Percentiles rank a stretch among this genome's conserved stretches.
Evolutionary conservation across 2,888 invertebrate species (phyloP).

Genomic region (Macaria liturata): DNA sequence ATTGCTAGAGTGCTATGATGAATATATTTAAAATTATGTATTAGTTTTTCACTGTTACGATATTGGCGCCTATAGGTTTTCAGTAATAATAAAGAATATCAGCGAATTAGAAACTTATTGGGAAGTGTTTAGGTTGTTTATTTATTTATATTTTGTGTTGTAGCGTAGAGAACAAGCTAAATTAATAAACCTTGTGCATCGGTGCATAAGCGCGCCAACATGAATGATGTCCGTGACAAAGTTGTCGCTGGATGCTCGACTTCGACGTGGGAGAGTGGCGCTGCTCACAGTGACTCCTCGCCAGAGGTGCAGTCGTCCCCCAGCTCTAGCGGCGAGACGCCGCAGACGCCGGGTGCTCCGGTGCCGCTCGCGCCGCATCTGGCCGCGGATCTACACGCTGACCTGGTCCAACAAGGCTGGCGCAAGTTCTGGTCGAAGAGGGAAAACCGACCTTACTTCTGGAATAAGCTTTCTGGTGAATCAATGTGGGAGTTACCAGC

Average conservation of each 20-base stretch:
- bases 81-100: constrained; percentile 47
- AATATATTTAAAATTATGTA: constrained; percentile 45
- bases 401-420: constrained; percentile 93
- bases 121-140: constrained; percentile 31
- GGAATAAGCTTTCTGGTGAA: constrained; percentile 97
- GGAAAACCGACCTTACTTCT: constrained; percentile 97
- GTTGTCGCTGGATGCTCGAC: constrained; percentile 66
- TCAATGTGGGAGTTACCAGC: constrained; percentile 98
- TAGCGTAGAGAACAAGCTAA: constrained; percentile 7
- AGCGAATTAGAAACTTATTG: constrained; percentile 63
- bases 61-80: constrained; percentile 69
- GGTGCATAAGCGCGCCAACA: constrained; percentile 50
- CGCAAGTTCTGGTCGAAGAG: constrained; percentile 98
- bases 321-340: constrained; percentile 71
- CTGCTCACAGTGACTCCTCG: constrained; percentile 69
- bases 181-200: constrained; percentile 3
- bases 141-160: constrained; percentile 19
- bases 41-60: constrained; percentile 43
- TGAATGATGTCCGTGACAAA: constrained; percentile 82
- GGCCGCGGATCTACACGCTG: constrained; percentile 75
- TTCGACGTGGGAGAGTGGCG: constrained; percentile 72
- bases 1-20: constrained; percentile 41
- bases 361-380: constrained; percentile 75
- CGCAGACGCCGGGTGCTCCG: constrained; percentile 85
- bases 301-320: constrained; percentile 75